These are phyloP conservation scores for Eumerus sabulonum DNA, from an alignment of 2,888 invertebrate species.

Conservation along the genomic window DNA sequence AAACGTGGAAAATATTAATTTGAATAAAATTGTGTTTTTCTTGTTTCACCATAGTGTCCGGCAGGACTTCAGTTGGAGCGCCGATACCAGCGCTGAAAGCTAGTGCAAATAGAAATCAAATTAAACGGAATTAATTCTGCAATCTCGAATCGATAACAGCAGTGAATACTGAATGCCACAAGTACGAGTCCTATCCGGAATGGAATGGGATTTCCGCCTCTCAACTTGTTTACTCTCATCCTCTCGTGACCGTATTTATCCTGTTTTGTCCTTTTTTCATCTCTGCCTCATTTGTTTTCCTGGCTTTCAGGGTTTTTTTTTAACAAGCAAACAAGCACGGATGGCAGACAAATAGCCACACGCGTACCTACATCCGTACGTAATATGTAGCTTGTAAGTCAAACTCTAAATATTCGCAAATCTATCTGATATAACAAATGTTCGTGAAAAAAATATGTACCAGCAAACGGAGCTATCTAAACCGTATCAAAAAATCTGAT, in stretches of 20 bases:
- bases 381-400: no score
- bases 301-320: no score
- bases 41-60: background rate
- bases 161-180: conserved; percentile 5
- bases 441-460: no score
- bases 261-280: conserved; percentile 29
- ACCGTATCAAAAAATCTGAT: no score
- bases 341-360: no score
- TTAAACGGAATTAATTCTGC: conserved; percentile 53
- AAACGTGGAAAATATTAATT: conserved; percentile 14
- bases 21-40: conserved; percentile 1
- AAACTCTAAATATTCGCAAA: no score
- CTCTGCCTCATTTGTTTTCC: background rate
- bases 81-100: conserved; percentile 15
- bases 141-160: conserved; percentile 37
- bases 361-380: no score
- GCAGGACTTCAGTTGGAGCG: background rate
- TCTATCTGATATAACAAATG: no score
- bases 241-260: conserved; percentile 19
- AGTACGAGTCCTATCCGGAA: conserved; percentile 6
- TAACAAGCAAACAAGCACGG: no score
- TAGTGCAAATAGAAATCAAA: conserved; percentile 57
- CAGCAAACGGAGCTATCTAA: no score
- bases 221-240: conserved; percentile 41
- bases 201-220: no score